Base-by-base conservation (phyloP, 2,888 invertebrate species). In the Koerneria pararmatus region DNA sequence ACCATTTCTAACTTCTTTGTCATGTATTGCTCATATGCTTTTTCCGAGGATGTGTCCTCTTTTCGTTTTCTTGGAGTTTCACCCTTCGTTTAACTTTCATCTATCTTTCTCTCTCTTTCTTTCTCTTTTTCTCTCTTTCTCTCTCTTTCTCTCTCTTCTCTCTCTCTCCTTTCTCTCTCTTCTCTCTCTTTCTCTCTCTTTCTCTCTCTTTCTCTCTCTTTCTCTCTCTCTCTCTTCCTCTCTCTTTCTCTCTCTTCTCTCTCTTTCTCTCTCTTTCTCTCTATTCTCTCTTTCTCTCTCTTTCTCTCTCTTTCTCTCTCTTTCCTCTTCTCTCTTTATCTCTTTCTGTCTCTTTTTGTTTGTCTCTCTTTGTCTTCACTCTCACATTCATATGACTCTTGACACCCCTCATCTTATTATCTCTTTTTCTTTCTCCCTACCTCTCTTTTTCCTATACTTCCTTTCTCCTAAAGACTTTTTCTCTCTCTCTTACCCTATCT, bases 181-280 rank as follows among this genome's bases (percentile, higher is more conserved):
- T 54, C 29, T 54, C 54, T 22, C 29, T 54, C 34, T n/a, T 35
- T 35, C 41, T 15, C 8, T 41, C 11, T 8, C 8, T 15, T 8
- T 19, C 41, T 8, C 19, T 41, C 8, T 41, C 41, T 19, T 41
- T 41, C 11, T 41, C 41, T 41, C 11, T 41, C 41, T 37, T 11
- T 35, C 37, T 27, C 31, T 54, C 3, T 11, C 29, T 29, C 37
- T 57, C 22, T 1, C 34, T 19, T 35, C 37, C 34, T 57, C 37
- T 37, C 34, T 57, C 22, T 57, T 57, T 57, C 37, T 57, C 24
- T 37, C 37, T 34, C 56, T n/a, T 53, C 57, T 35, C 57, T 57
- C 54, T 19, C 41, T 19, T 15, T 15, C 41, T 41, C 8, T 41
- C 19, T 54, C 35, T 22, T 6, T n/a, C 35, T 24, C 31, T 22